Conservation (phyloP, 2,888 invertebrate genomes). For the Acronicta leporina region DNA sequence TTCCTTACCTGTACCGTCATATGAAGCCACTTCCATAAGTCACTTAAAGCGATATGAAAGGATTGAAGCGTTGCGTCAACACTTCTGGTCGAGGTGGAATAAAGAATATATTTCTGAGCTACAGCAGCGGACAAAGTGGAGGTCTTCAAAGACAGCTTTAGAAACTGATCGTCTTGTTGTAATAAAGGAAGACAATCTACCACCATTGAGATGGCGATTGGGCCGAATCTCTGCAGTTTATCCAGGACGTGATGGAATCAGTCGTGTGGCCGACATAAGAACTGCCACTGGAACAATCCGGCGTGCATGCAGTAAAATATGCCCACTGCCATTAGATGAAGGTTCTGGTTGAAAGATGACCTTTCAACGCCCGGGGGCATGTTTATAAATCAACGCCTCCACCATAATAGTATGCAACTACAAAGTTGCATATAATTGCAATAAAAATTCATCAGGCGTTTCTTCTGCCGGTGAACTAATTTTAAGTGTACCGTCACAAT, state of each 20-base stretch:
- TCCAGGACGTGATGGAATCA: constrained; percentile 7
- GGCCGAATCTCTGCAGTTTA: constrained; percentile 2
- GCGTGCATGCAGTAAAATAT: constrained; percentile 3
- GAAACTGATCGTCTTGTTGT: not conserved
- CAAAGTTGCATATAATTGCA: too few relatives aligned
- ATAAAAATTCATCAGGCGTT: too few relatives aligned
- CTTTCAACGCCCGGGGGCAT: too few relatives aligned
- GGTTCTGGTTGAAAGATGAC: constrained; percentile 7
- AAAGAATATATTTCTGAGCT: constrained; percentile 4
- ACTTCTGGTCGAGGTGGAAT: constrained; percentile 3
- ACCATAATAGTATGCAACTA: too few relatives aligned
- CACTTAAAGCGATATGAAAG: constrained; percentile 2
- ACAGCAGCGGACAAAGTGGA: constrained; percentile 2
- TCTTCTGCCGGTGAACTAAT: too few relatives aligned
- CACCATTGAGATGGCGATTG: constrained; percentile 6
- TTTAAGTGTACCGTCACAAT: too few relatives aligned
- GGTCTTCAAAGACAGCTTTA: not conserved
- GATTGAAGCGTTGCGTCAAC: not conserved
- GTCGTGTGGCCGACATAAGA: constrained; percentile 4
- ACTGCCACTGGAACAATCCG: constrained; percentile 1
- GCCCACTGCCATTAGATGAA: constrained; percentile 2
- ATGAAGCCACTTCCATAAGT: not conserved
- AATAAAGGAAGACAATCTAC: constrained; percentile 4
- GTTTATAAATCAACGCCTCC: too few relatives aligned
- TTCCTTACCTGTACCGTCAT: not conserved